Base-by-base conservation (phyloP, 2,113 vertebrate genomes). In the Halichoerus grypus region DNA sequence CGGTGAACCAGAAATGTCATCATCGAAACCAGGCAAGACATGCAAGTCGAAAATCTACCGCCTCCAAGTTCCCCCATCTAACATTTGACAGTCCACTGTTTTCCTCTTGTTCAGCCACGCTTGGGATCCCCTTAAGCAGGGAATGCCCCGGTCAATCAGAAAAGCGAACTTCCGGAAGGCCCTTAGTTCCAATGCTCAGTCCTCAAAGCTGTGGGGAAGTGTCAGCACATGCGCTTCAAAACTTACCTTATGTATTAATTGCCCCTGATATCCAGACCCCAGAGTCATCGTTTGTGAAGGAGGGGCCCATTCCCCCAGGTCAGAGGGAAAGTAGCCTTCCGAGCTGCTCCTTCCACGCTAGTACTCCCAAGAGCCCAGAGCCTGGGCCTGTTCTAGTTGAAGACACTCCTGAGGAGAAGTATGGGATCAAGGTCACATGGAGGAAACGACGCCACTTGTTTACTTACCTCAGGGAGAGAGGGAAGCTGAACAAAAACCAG, bases 361-460 rank as follows among this genome's bases (percentile, higher is more conserved):
- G 80, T 2, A 92, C 82, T 49, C 76, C 98, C 0, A 86, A 15
- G 76, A 91, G 87, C 13, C 79, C 33, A 13, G 97, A 98, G n/a
- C 46, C 96, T 0, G 94, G 96, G 33, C 98, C 98, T 24, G 92
- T 99, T 12, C 98, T 99, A 91, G 99, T 99, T 9, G 71, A 98
- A 6, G 99, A 99, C 65, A 99, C 99, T 5, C 99, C 99, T 0
- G 99, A 99, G 97, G 98, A 96, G 0, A 98, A 99, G 95, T 99
- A 99, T 15, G 99, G 99, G 1, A 0, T 99, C 7, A 99, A 98
- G 85, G 99, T 99, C 76, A 99, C 99, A 0, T 99, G 99, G 99
- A 99, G 99, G 63, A 99, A 97, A 69, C 98, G 99, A 79, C 98
- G 93, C 88, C 95, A 94, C 0, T n/a, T 99, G 1, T 99, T 99